Evolutionary conservation across 2,888 invertebrate species (phyloP).

Genomic region (Phymatocera aterrima): DNA sequence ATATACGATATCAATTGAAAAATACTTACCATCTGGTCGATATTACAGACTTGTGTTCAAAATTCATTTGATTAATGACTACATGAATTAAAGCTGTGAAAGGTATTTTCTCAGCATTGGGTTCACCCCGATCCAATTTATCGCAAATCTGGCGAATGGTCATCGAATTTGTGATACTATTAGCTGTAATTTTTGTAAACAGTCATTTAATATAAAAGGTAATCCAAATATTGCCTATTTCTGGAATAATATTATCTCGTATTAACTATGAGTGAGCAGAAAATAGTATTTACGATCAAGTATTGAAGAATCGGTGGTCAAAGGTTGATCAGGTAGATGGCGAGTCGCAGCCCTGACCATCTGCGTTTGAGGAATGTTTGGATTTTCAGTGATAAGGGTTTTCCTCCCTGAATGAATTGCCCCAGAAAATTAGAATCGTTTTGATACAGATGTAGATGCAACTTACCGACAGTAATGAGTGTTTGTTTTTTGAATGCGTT

Average conservation of each 20-base stretch:
- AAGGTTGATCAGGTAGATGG: conserved; percentile 29
- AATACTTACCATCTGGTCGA: conserved; percentile 74
- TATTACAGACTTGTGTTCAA: conserved; percentile 77
- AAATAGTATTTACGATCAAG: neutral
- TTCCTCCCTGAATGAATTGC: conserved; percentile 61
- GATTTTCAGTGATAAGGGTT: conserved; percentile 86
- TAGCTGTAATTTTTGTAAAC: conserved; percentile 71
- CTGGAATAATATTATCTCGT: no score
- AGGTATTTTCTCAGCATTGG: conserved; percentile 74
- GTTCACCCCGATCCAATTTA: conserved; percentile 68
- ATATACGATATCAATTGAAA: neutral
- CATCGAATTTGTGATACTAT: conserved; percentile 78
- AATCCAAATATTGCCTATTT: conserved; percentile 39
- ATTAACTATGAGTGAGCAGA: conserved; percentile 5
- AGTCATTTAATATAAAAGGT: conserved; percentile 18
- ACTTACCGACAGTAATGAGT: conserved; percentile 60
- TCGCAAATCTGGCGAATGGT: conserved; percentile 78
- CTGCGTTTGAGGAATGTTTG: conserved; percentile 80
- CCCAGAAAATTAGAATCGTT: neutral
- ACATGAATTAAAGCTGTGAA: conserved; percentile 85
- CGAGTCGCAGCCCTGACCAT: conserved; percentile 71
- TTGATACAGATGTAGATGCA: no score
- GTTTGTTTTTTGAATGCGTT: conserved; percentile 68
- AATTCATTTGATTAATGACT: conserved; percentile 82
- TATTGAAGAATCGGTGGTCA: neutral